Conservation (phyloP, 2,113 vertebrate species). For the Cyprinodon variegatus region DNA sequence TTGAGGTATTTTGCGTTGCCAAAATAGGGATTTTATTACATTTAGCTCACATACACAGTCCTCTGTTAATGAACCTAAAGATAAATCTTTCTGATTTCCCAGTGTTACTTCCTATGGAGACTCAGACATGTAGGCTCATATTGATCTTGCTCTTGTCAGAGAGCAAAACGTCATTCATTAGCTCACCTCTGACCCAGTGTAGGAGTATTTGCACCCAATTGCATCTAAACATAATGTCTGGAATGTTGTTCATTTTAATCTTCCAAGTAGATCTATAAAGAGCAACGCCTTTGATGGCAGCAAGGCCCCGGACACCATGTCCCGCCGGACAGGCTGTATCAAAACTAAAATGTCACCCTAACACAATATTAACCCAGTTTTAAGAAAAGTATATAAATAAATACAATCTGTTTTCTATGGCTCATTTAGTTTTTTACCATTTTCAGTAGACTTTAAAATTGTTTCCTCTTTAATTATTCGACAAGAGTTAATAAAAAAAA, state of each 20-base stretch:
- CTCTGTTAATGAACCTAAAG: background rate
- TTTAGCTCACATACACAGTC: background rate
- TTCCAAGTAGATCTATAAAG: background rate
- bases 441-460: too few relatives aligned
- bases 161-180: background rate
- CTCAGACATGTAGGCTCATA: background rate
- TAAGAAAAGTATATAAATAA: background rate
- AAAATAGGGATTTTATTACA: background rate
- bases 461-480: too few relatives aligned
- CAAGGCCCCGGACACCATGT: too few relatives aligned
- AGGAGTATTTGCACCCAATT: background rate
- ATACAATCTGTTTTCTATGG: background rate
- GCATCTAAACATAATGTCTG: background rate
- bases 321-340: too few relatives aligned
- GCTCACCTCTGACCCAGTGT: background rate
- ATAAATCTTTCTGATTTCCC: background rate
- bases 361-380: too few relatives aligned
- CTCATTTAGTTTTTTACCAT: background rate
- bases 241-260: background rate
- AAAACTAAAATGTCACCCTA: too few relatives aligned
- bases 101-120: background rate
- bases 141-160: background rate
- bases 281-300: too few relatives aligned
- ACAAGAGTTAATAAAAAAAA: too few relatives aligned
- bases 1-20: too few relatives aligned